Percentiles rank a stretch among this genome's conserved stretches.
Conservation (phyloP, 1,140 invertebrate species). For the Argopecten irradians region DNA sequence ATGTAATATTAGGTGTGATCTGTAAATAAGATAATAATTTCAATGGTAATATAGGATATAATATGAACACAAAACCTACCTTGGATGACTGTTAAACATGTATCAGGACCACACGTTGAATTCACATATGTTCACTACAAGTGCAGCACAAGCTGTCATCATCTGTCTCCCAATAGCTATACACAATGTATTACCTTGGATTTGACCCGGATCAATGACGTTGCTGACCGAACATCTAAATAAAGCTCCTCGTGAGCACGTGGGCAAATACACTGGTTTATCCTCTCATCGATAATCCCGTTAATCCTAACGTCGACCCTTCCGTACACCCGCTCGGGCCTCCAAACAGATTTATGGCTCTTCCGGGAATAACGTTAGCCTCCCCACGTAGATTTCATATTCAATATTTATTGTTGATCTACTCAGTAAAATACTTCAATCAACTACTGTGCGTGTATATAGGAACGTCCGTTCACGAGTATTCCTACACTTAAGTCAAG, state of each 20-base stretch:
- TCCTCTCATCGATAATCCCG: not conserved
- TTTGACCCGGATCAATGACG: not conserved
- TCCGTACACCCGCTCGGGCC: not conserved
- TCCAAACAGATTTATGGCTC: not conserved
- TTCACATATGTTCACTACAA: not conserved
- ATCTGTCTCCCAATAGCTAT: not conserved
- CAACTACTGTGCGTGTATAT: not conserved
- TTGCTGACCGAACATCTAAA: not conserved
- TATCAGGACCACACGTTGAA: not conserved
- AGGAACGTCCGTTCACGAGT: too few relatives aligned
- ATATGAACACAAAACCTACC: not conserved
- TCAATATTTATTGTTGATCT: constrained; percentile 7
- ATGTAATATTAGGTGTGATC: too few relatives aligned
- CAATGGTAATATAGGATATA: too few relatives aligned
- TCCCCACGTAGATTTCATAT: not conserved
- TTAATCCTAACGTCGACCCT: not conserved
- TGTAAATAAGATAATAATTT: too few relatives aligned
- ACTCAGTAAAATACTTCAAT: not conserved
- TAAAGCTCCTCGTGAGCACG: not conserved
- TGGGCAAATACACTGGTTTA: not conserved
- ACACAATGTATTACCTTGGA: not conserved
- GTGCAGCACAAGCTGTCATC: not conserved
- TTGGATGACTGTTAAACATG: not conserved
- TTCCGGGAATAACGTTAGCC: not conserved
- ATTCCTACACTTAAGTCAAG: too few relatives aligned